Evolutionary conservation across 2,888 invertebrate genomes (phyloP), one percentile per base, ranked within the genome.

Genomic region (Gymnocheta viridis): DNA sequence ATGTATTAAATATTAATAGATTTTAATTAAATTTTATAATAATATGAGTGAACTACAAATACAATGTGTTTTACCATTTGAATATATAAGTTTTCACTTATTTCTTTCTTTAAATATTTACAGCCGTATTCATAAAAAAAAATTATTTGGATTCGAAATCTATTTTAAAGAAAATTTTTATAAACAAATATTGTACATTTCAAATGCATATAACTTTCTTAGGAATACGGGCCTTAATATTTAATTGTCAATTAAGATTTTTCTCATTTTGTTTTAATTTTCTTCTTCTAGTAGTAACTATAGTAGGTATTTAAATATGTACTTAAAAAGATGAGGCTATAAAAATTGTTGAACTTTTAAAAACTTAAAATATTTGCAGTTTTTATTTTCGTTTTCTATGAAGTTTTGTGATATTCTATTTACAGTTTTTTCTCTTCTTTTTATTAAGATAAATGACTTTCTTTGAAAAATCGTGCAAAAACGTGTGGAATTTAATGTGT

Each of bases 261-360:
- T 19, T 17, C 0, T 19, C 5, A 27, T 19, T 7, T 32, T 69
- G 44, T 69, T 66, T 38, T 38, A 51, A 32, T 58, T 69, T 49
- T 64, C 44, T 51, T 0, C 47, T n/a, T 70, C 62, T 64, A 79
- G 62, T 86, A 85, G 85, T 82, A 86, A 86, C 86, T 86, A 86
- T 82, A 47, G 72, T n/a, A n/a, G n/a, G n/a, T 85, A 80, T 64
- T 82, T 67, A 67, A 77, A 58, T 82, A 81, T 67, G 35, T 66
- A 9, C 66, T 56, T 44, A 77, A 66, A 47, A 19, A 49, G 69
- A 64, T 54, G 60, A 72, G 73, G 41, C 35, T 79, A 72, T 58
- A 70, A 72, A 56, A 27, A 29, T 5, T 17, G n/a, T 51, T 19
- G 24, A 49, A 67, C 22, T 58, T 38, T 38, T 27, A 14, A 44